These are phyloP conservation scores for Botia kubotai DNA, from an alignment of 2,797 vertebrate species.

Conservation along the genomic window DNA sequence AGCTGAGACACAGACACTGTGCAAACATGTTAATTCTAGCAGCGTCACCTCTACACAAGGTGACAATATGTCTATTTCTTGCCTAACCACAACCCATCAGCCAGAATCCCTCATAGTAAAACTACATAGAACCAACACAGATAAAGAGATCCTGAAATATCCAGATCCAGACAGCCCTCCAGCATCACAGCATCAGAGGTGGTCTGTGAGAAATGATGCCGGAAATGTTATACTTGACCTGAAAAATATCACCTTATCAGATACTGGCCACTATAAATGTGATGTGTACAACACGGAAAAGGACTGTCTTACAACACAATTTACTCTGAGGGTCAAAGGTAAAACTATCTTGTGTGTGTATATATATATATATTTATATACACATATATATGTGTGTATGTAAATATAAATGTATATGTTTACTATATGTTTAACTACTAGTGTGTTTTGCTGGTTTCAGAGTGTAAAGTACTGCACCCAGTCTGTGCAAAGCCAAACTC, in stretches of 20 bases:
- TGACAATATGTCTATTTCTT: constrained; percentile 12
- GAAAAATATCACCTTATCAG: neutral
- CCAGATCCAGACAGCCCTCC: neutral
- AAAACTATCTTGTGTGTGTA: neutral
- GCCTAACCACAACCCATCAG: neutral
- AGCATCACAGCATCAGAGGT: constrained; percentile 10
- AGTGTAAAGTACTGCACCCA: neutral
- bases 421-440: neutral
- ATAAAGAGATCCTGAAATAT: neutral
- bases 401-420: neutral
- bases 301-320: neutral
- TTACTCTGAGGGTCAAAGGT: constrained; percentile 34
- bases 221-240: constrained; percentile 20
- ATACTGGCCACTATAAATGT: neutral
- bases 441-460: constrained; percentile 22
- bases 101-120: neutral
- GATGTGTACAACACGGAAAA: neutral
- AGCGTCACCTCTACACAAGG: neutral
- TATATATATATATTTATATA: neutral
- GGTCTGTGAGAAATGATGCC: constrained; percentile 14
- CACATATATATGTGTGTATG: neutral
- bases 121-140: neutral
- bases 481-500: constrained; percentile 8
- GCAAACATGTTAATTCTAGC: neutral
- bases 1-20: neutral